Percentiles rank a stretch among this genome's conserved stretches.
Evolutionary conservation across 37 sponge, comb jelly and placozoan genomes (phyloP).

Genomic region (Halichondria panicea): DNA sequence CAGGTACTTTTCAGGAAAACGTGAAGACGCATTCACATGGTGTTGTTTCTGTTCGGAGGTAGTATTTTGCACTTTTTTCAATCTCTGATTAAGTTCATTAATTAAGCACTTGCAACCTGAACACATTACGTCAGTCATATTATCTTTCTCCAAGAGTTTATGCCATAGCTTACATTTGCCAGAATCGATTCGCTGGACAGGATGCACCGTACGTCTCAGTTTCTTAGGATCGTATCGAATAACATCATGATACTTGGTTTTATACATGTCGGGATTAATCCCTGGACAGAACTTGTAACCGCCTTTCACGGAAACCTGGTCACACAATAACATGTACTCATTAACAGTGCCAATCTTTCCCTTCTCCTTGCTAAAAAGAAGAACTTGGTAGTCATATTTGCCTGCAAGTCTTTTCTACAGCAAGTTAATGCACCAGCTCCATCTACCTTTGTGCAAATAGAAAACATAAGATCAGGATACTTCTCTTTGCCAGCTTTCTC

Average conservation of each 20-base stretch:
- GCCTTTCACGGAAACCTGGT: neutral
- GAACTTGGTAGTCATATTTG: conserved; percentile 16
- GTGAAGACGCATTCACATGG: no score
- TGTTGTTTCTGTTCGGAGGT: no score
- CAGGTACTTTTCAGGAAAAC: neutral
- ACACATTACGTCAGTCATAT: neutral
- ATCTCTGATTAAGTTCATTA: no score
- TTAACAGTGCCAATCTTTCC: conserved; percentile 8
- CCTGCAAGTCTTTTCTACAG: conserved; percentile 11
- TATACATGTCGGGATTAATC: neutral
- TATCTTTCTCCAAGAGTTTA: conserved; percentile 20
- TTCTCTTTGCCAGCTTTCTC: conserved; percentile 8
- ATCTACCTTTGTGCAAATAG: neutral
- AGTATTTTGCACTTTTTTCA: no score
- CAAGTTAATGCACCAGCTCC: conserved; percentile 9
- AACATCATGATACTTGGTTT: conserved; percentile 14
- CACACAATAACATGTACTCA: conserved; percentile 1
- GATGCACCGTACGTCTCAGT: conserved; percentile 19
- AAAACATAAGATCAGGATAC: conserved; percentile 19
- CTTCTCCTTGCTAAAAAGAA: conserved; percentile 8
- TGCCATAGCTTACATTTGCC: conserved; percentile 27
- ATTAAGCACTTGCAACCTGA: no score
- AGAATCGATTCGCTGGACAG: conserved; percentile 36
- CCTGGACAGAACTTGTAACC: conserved; percentile 53
- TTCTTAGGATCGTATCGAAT: conserved; percentile 36